Base-by-base conservation (phyloP, 2,888 invertebrate genomes). In the Tenthredo mesomela region DNA sequence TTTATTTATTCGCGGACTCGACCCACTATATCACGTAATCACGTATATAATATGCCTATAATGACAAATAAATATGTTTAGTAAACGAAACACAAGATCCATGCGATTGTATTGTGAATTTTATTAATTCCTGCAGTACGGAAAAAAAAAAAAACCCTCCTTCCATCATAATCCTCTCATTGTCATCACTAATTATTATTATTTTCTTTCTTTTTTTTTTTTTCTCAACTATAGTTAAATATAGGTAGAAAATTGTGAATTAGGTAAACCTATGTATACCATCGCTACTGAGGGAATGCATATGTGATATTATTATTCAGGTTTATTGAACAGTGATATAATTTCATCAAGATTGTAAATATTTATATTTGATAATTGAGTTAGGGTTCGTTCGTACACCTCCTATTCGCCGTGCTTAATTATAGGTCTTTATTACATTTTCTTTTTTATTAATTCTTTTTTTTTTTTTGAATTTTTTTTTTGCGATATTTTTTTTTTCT, bases 281-380 rank as follows among this genome's bases (percentile, higher is more conserved):
- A 25, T 2, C n/a, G 61, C 50, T 21, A 65, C 15, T 29, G 2
- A 65, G 65, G 65, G 65, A 71, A 71, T 71, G 9, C 71, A 37
- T 37, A 18, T 40, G 9, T 71, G n/a, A 71, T 75, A 75, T 75
- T 75, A 50, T 77, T 80, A 80, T 21, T 80, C 61, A 61, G 58
- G 78, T 80, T 80, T 80, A 80, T 80, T 80, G 50, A 80, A 58
- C 78, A 80, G 47, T 80, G 58, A 80, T 61, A 50, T 77, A 77
- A 77, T 50, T 50, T 77, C 77, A 77, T 77, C 47, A 33, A 77
- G 47, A 33, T 54, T 77, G 47, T 77, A 77, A 50, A 77, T 77
- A 77, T 54, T 29, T 77, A 77, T 50, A 77, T 33, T 77, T 54
- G 47, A 77, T 29, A 77, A 33, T 77, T 77, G 12, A 77, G 33